Base-by-base conservation (phyloP, 2,113 vertebrate species). In the Ptilonorhynchus violaceus region DNA sequence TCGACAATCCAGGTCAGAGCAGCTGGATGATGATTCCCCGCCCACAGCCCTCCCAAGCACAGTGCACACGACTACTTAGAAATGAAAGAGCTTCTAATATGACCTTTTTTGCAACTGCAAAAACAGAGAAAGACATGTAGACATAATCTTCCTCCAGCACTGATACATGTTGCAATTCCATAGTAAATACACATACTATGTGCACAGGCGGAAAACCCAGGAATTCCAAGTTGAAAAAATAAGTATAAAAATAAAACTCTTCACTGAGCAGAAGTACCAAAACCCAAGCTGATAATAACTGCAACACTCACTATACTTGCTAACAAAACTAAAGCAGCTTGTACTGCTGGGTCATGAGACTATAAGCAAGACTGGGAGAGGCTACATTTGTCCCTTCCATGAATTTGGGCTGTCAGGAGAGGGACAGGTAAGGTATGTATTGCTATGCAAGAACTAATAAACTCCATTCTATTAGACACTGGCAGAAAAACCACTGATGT, bases 131-230 rank as follows among this genome's bases (percentile, higher is more conserved):
- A 83, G 44, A 60, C 69, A 62, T 2, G 4, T 2, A 79, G 41
- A 42, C 3, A 4, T 53, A 21, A 37, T 27, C 53, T 52, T 67
- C 9, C 33, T 85, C 28, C 33, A 73, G 15, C 10, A 83, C 27
- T 7, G 22, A 35, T 55, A 24, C 14, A 47, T 15, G 10, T 14
- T 72, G 13, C 28, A 46, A 27, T 80, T 74, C 15, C 39, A 44
- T 1, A 64, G 24, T 52, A 80, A 90, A 41, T 17, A 80, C 1
- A 4, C 4, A 35, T 12, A 23, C 5, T 37, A 37, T 0, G 0
- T 13, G 5, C 46, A 56, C 14, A 77, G n/a, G 5, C 80, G 7
- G 4, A n/a, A 82, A 63, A 20, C 3, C 0, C 21, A 74, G 21
- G n/a, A 67, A 63, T 68, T 63, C 8, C 23, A 23, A 55, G 30